A percentile compares a stretch with the other conserved stretches of the same genome.
phyloP scores from a whole-genome alignment of 2,797 vertebrate species.

The Enteromius treurensis region DNA sequence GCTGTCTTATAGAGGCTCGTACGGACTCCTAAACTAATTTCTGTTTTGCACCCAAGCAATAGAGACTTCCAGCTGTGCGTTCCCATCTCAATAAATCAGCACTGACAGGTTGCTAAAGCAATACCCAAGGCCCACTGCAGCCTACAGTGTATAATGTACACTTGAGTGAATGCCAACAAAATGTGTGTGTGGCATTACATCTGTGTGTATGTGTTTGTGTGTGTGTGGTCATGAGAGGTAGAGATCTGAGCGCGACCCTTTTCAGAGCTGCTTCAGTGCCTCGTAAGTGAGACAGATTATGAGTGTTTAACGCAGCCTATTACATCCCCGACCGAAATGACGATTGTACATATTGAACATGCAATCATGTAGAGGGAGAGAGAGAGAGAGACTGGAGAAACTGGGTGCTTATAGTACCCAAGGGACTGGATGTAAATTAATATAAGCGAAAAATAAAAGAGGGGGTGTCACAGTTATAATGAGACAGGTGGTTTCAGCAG shows the following conservation, averaged over 20 bases:
- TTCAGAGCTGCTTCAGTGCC: conserved; percentile 30
- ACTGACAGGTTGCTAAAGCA: conserved; percentile 45
- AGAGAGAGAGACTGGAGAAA: conserved; percentile 52
- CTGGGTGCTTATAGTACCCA: conserved; percentile 49
- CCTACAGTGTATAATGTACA: conserved; percentile 42
- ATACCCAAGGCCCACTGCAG: conserved; percentile 48
- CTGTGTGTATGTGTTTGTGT: conserved; percentile 13
- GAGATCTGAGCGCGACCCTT: conserved; percentile 45
- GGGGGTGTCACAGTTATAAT: conserved; percentile 76
- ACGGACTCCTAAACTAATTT: conserved; percentile 36
- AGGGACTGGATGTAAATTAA: conserved; percentile 65
- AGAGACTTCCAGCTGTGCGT: conserved; percentile 48
- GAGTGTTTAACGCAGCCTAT: conserved; percentile 54
- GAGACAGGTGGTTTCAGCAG: conserved; percentile 82
- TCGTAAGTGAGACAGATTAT: conserved; percentile 57
- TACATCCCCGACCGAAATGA: conserved; percentile 50
- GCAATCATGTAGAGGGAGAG: background rate
- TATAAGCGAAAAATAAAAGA: conserved; percentile 67
- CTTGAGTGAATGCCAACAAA: conserved; percentile 38
- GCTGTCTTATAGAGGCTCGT: conserved; percentile 21
- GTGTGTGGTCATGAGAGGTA: conserved; percentile 44
- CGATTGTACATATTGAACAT: conserved; percentile 48
- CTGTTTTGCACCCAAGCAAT: conserved; percentile 45
- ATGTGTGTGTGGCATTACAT: conserved; percentile 25
- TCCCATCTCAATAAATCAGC: conserved; percentile 48